Conservation (phyloP, 2,888 invertebrate genomes). For the Lepas anatifera region DNA sequence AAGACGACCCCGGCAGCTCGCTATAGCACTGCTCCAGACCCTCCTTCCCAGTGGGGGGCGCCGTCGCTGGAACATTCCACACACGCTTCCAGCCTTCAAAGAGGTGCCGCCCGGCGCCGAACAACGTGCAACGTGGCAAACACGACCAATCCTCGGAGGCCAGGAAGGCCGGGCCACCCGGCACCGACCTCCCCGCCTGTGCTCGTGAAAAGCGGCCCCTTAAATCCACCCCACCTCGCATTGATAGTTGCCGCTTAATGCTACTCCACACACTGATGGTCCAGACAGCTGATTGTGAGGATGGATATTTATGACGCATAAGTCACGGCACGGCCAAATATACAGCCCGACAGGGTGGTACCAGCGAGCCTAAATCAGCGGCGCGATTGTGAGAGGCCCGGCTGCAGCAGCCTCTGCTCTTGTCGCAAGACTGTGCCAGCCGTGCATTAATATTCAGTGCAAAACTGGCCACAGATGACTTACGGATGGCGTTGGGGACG, state of each 20-base stretch:
- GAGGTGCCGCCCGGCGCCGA: too few relatives aligned
- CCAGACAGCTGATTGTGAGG: neutral
- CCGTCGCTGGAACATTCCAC: too few relatives aligned
- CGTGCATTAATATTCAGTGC: neutral
- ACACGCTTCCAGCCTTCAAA: too few relatives aligned
- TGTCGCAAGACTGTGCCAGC: neutral
- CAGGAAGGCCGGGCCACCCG: too few relatives aligned
- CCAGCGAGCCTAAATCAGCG: neutral
- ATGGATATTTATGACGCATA: slow-evolving; percentile 4
- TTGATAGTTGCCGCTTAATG: slow-evolving; percentile 22
- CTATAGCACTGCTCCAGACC: too few relatives aligned
- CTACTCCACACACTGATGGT: neutral
- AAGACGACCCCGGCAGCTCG: too few relatives aligned
- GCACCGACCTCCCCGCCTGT: neutral
- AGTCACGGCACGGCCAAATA: neutral
- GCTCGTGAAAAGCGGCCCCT: slow-evolving; percentile 37
- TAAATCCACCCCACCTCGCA: neutral
- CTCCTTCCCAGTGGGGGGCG: slow-evolving; percentile 47
- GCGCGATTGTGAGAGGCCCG: neutral
- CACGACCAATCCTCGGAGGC: too few relatives aligned
- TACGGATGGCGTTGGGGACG: too few relatives aligned
- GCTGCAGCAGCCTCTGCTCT: neutral
- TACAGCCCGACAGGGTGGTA: neutral
- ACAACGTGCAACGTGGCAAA: too few relatives aligned
- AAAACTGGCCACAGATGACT: slow-evolving; percentile 3